Evolutionary conservation across 2,797 vertebrate species (phyloP), one percentile per base, ranked within the genome.

Genomic region (Anableps anableps): DNA sequence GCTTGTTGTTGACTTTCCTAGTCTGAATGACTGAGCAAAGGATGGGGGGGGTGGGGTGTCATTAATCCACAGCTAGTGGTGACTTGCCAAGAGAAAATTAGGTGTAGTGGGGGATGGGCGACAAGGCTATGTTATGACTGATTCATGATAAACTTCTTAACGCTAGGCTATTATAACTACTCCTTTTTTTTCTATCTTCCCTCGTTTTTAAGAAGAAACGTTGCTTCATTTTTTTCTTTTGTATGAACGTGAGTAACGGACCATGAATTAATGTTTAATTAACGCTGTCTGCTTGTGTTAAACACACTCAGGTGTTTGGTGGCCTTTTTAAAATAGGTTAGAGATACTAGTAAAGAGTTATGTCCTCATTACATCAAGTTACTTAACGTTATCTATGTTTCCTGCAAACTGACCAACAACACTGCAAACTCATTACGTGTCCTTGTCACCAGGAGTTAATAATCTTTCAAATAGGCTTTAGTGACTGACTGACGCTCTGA

Each of bases 11-110:
- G 97, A 96, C 96, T 97, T 96, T 96, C 95, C 95, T 95, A 95
- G 96, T 96, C 96, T 97, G 97, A 98, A 97, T 97, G 97, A 98
- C 96, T 96, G 97, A 96, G 96, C 96, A 96, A 82, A 95, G 95
- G 83, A 92, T 83, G 91, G 95, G 96, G 95, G 96, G 95, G 96
- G 95, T 86, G 96, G 96, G 96, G 96, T 91, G 94, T 95, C 86
- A 95, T 95, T 96, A 96, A 97, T 95, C 95, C 91, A 93, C 76
- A 85, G 91, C 92, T 91, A 94, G 95, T 95, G 95, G 87, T 95
- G 97, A 94, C 96, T 94, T 70, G 89, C 88, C 97, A 96, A 48
- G 96, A 95, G 78, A 92, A 97, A 98, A 96, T 89, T 92, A 95
- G 95, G 85, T 76, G 85, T 87, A 21, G 91, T 84, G 95, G 96